Evolutionary conservation across 2,888 invertebrate genomes (phyloP).

Genomic region (Platycheirus rosarum): DNA sequence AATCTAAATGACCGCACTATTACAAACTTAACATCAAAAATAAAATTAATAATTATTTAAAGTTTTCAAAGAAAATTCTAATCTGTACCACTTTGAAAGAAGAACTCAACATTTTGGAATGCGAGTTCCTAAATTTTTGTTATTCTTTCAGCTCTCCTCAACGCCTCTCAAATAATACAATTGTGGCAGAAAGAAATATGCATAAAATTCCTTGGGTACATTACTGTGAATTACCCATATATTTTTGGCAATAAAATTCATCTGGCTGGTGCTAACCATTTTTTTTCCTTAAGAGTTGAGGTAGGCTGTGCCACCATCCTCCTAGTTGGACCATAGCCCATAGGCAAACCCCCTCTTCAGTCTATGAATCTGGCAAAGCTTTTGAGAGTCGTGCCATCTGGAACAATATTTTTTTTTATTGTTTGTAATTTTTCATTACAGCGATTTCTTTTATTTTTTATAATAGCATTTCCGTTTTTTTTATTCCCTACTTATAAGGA

Average conservation of each 20-base stretch:
- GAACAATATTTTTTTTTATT: conserved; percentile 57
- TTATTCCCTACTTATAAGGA: too few relatives aligned
- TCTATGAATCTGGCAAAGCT: conserved; percentile 17
- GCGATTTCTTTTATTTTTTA: conserved; percentile 56
- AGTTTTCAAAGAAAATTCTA: too few relatives aligned
- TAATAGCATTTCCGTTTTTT: conserved; percentile 28
- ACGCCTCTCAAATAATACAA: background rate
- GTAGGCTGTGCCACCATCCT: background rate
- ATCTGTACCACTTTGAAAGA: too few relatives aligned
- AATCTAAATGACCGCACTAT: too few relatives aligned
- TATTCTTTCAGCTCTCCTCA: too few relatives aligned
- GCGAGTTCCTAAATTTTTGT: too few relatives aligned
- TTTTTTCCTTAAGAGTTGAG: conserved; percentile 19
- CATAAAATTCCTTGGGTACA: conserved; percentile 36
- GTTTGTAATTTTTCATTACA: conserved; percentile 71
- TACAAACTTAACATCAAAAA: too few relatives aligned
- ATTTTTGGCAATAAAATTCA: conserved; percentile 68
- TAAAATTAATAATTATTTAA: too few relatives aligned
- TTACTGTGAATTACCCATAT: conserved; percentile 62
- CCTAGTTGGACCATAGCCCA: conserved; percentile 14
- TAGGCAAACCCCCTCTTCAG: conserved; percentile 2
- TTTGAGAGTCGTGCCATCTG: conserved; percentile 63
- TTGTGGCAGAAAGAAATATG: conserved; percentile 2
- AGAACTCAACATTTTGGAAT: too few relatives aligned
- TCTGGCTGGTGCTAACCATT: conserved; percentile 43